Percentiles rank a stretch among this genome's conserved stretches.
These are phyloP conservation scores for Harmothoe impar DNA, from an alignment of 2,888 invertebrate species.

Conservation along the genomic window DNA sequence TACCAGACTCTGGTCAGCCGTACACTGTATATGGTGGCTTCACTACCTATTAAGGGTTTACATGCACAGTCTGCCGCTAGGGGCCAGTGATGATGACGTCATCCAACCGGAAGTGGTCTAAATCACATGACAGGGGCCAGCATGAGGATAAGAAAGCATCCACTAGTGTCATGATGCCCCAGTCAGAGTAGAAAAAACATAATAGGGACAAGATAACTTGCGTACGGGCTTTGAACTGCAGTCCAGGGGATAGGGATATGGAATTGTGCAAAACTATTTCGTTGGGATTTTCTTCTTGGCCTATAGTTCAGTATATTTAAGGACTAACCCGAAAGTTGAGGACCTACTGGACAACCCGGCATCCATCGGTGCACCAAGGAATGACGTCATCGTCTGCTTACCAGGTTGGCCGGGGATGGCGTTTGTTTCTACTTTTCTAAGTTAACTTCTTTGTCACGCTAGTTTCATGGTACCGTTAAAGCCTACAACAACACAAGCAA, in stretches of 20 bases:
- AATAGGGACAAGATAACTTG: not conserved
- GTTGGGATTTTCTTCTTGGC: not conserved
- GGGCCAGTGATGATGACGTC: too few species aligned
- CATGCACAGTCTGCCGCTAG: too few species aligned
- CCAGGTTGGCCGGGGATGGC: not conserved
- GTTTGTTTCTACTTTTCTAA: not conserved
- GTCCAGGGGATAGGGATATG: not conserved
- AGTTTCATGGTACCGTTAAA: constrained; percentile 37
- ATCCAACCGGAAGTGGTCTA: too few species aligned
- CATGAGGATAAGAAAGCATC: not conserved
- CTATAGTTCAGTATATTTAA: not conserved
- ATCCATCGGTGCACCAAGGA: not conserved
- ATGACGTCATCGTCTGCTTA: not conserved
- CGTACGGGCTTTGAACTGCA: not conserved
- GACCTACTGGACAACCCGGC: constrained; percentile 8
- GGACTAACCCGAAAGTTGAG: constrained; percentile 22
- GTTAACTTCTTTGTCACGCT: constrained; percentile 41
- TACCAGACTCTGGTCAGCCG: too few species aligned
- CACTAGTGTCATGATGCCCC: not conserved
- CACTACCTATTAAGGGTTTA: too few species aligned
- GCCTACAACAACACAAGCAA: constrained; percentile 44
- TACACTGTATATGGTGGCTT: too few species aligned
- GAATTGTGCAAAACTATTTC: not conserved
- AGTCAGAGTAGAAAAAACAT: not conserved
- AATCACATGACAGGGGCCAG: too few species aligned